phyloP scores from a whole-genome alignment of 2,888 invertebrate genomes.

The Athrips mouffetella region DNA sequence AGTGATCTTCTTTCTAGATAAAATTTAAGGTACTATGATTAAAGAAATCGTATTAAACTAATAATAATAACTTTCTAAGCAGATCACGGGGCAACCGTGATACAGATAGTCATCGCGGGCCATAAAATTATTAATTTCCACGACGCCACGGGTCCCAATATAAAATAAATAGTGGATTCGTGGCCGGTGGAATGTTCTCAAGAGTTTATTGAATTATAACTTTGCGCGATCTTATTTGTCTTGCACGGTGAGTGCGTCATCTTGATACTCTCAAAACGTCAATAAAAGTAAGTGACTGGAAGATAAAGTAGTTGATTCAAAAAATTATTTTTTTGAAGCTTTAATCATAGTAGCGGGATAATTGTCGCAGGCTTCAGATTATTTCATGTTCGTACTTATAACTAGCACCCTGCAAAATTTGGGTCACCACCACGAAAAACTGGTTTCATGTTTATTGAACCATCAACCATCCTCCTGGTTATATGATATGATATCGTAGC shows the following conservation, averaged over 20 bases:
- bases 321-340: not conserved
- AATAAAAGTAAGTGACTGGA: not conserved
- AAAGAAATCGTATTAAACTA: no score
- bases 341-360: no score
- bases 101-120: constrained; percentile 31
- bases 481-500: no score
- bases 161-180: constrained; percentile 47
- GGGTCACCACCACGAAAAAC: no score
- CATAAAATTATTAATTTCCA: constrained; percentile 38
- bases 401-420: no score
- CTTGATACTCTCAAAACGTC: constrained; percentile 25
- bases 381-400: no score
- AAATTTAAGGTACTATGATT: no score
- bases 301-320: no score
- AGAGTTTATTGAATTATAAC: constrained; percentile 53
- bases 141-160: constrained; percentile 31
- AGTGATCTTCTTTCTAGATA: no score
- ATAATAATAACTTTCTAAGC: constrained; percentile 10
- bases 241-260: constrained; percentile 18
- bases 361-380: no score
- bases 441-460: no score
- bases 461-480: no score
- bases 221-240: constrained; percentile 43
- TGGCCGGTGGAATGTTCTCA: constrained; percentile 33
- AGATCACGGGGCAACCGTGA: constrained; percentile 23